A percentile compares a stretch with the other conserved stretches of the same genome.
phyloP scores from a whole-genome alignment of 2,113 vertebrate species.

The Paralichthys olivaceus region DNA sequence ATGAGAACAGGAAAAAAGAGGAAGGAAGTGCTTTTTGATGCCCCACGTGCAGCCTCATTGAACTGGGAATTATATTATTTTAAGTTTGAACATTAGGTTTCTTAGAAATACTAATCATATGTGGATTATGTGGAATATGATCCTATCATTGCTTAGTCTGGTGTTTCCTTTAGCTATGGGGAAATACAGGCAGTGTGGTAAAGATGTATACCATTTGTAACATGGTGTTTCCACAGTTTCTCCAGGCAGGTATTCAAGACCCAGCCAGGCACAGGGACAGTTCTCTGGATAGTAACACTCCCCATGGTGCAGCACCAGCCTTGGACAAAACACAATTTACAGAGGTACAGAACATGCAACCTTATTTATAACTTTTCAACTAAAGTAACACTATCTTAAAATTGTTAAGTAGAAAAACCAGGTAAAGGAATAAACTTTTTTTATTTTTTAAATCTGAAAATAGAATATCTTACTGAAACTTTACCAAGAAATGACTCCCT shows the following conservation, averaged over 20 bases:
- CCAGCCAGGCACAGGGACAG: conserved; percentile 96
- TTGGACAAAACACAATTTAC: conserved; percentile 72
- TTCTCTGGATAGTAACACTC: conserved; percentile 96
- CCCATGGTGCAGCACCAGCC: conserved; percentile 92
- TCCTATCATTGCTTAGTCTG: not conserved
- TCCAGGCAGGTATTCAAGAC: conserved; percentile 94
- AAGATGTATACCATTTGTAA: conserved; percentile 89
- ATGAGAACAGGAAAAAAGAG: conserved; percentile 24
- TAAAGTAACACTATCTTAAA: too few relatives aligned
- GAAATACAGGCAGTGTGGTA: not conserved
- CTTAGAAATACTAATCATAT: too few relatives aligned
- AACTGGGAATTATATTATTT: not conserved
- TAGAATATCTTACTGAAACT: too few relatives aligned
- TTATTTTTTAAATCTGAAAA: too few relatives aligned
- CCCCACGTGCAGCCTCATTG: not conserved
- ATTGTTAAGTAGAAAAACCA: too few relatives aligned
- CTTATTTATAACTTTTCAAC: conserved; percentile 1
- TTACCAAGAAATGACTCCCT: too few relatives aligned
- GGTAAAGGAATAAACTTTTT: too few relatives aligned
- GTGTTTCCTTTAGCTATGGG: not conserved
- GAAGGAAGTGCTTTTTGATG: not conserved
- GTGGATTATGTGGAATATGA: not conserved
- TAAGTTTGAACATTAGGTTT: not conserved
- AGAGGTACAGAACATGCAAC: conserved; percentile 9
- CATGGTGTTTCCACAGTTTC: conserved; percentile 93